These are phyloP conservation scores for Augiades crinisus DNA, from an alignment of 2,888 invertebrate species.

Conservation along the genomic window DNA sequence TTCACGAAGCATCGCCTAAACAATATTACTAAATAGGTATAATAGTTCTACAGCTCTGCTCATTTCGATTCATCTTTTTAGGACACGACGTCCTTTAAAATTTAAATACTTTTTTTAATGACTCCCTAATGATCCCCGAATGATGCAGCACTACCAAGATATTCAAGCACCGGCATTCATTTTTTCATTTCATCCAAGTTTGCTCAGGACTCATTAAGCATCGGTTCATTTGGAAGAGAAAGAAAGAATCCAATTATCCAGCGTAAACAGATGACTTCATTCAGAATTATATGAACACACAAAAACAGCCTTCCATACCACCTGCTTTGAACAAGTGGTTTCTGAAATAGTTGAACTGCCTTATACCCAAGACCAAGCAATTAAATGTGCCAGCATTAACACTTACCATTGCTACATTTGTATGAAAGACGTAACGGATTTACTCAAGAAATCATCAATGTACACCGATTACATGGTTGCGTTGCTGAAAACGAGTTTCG, in stretches of 20 bases:
- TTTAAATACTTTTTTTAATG: background rate
- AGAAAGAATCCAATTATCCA: conserved; percentile 24
- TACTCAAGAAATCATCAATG: background rate
- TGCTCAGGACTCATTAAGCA: conserved; percentile 15
- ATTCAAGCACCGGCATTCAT: conserved; percentile 3
- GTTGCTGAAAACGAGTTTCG: background rate
- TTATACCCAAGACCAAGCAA: background rate
- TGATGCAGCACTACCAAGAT: background rate
- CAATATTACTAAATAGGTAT: too few relatives aligned
- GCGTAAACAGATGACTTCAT: conserved; percentile 26
- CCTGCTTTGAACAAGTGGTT: conserved; percentile 18
- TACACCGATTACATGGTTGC: background rate
- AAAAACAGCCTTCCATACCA: conserved; percentile 19
- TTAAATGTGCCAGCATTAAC: background rate
- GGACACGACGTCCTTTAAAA: too few relatives aligned
- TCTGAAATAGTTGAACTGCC: conserved; percentile 9
- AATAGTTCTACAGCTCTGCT: too few relatives aligned
- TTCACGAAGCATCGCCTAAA: too few relatives aligned
- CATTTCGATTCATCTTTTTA: background rate
- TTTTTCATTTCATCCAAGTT: background rate
- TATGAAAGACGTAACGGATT: background rate
- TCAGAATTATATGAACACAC: conserved; percentile 15
- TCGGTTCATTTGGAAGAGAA: conserved; percentile 8
- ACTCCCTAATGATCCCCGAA: background rate
- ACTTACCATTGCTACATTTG: background rate